Evolutionary conservation across 2,113 vertebrate species (phyloP), one percentile per base, ranked within the genome.

Genomic region (Sylvicapra grimmia): DNA sequence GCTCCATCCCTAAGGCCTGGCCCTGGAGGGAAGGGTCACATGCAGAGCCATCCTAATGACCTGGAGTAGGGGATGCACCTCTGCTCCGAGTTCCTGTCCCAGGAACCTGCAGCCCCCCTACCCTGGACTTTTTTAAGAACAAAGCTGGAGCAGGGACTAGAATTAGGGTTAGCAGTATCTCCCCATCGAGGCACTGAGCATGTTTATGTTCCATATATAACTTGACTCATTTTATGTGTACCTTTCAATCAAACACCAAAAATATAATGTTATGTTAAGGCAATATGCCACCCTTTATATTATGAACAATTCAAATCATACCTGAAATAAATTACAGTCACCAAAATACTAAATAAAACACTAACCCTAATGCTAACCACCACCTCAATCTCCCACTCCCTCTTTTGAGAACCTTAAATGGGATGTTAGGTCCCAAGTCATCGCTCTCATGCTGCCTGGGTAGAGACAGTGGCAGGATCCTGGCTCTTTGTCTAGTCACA

Each of bases 241-340:
- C 59, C 61, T 96, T 96, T 86, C 33, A 85, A 40, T 93, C 63
- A 95, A 68, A 94, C 9, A 44, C 40, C n/a, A 61, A 94, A 96
- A 93, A 77, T 23, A 27, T 90, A 87, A 77, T 33, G 91, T 93
- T 84, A 90, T 44, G 63, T 93, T 53, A 86, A 91, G 61, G 59
- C 61, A 86, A 59, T 86, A 77, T 33, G 25, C 58, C 91, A 88
- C 54, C 40, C 31, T 96, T 95, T 93, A 85, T 94, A 19, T 89
- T 95, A 92, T 36, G 77, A 84, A 96, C 68, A 96, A 96, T 93
- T 96, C 63, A 85, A 53, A 96, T 31, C 51, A 87, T 91, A 54
- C 31, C 40, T 58, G 15, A 65, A 89, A 59, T 86, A 77, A 94
- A 95, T 68, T 94, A 54, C 6, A 47, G 31, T 82, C 25, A 79